Conservation (phyloP, 1,140 invertebrate species). For the Brachionus rotundiformis region DNA sequence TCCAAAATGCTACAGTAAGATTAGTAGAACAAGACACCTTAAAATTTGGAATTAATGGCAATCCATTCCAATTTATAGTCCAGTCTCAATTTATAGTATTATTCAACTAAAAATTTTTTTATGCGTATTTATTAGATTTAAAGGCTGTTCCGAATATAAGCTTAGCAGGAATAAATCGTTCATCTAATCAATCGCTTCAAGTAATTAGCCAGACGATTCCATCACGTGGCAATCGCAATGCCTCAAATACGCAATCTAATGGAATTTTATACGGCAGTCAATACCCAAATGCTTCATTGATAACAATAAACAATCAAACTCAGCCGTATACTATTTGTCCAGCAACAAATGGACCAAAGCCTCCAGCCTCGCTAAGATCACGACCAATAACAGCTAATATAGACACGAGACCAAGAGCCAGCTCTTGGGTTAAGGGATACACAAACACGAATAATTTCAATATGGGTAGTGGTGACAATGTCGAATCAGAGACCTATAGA, state of each 20-base stretch:
- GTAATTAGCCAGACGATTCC: slow-evolving; percentile 52
- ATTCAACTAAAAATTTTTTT: not conserved
- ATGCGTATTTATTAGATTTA: not conserved
- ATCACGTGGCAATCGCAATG: slow-evolving; percentile 52
- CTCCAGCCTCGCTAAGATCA: slow-evolving; percentile 55
- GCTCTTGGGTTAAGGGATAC: slow-evolving; percentile 52
- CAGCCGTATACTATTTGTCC: not conserved
- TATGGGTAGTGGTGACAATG: slow-evolving; percentile 38
- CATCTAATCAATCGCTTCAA: not conserved
- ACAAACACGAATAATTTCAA: slow-evolving; percentile 53
- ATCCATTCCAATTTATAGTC: slow-evolving; percentile 47
- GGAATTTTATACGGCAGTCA: not conserved
- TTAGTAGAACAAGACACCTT: slow-evolving; percentile 61
- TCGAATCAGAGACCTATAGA: slow-evolving; percentile 23
- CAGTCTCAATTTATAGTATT: slow-evolving; percentile 52
- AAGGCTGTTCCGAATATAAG: slow-evolving; percentile 31
- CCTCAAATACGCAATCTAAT: slow-evolving; percentile 55
- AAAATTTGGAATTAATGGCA: slow-evolving; percentile 58
- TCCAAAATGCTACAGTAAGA: slow-evolving; percentile 64
- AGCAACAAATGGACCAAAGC: not conserved
- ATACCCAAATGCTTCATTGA: slow-evolving; percentile 53
- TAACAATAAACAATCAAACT: slow-evolving; percentile 54
- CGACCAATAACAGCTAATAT: slow-evolving; percentile 60
- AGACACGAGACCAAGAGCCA: slow-evolving; percentile 7
- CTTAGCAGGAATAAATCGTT: slow-evolving; percentile 18